Percentiles rank a stretch among this genome's conserved stretches.
Conservation (phyloP, 2,113 vertebrate species). For the Phyllostomus discolor region DNA sequence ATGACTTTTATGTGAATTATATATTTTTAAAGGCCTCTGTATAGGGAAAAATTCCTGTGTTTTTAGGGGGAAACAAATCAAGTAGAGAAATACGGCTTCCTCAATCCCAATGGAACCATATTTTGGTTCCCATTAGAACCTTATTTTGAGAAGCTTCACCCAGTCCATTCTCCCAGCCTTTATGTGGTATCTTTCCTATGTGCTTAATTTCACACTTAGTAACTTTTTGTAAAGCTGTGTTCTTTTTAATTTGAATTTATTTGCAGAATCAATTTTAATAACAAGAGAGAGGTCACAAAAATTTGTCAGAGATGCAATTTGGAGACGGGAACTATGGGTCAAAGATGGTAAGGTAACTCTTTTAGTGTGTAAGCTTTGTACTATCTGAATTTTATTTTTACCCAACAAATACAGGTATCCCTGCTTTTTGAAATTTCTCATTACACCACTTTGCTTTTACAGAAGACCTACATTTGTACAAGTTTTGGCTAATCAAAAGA, state of each 20-base stretch:
- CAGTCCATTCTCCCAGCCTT: neutral
- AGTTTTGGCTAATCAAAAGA: neutral
- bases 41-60: neutral
- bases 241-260: slow-evolving; percentile 2
- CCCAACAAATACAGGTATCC: neutral
- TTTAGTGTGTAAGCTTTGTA: neutral
- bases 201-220: neutral
- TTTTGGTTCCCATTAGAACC: neutral
- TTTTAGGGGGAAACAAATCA: neutral
- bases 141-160: neutral
- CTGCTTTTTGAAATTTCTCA: no score
- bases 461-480: neutral
- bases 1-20: neutral
- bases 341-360: neutral
- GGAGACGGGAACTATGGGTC: neutral
- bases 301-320: neutral
- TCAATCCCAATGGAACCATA: neutral
- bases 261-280: slow-evolving; percentile 15
- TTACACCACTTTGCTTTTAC: no score
- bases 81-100: neutral
- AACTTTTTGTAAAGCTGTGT: neutral
- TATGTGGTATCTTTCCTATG: neutral
- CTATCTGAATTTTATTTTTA: neutral
- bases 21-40: neutral
- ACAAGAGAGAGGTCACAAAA: neutral